Percentiles rank a stretch among this genome's conserved stretches.
Conservation (phyloP, 1,140 invertebrate genomes). For the Rhynchophorus ferrugineus region DNA sequence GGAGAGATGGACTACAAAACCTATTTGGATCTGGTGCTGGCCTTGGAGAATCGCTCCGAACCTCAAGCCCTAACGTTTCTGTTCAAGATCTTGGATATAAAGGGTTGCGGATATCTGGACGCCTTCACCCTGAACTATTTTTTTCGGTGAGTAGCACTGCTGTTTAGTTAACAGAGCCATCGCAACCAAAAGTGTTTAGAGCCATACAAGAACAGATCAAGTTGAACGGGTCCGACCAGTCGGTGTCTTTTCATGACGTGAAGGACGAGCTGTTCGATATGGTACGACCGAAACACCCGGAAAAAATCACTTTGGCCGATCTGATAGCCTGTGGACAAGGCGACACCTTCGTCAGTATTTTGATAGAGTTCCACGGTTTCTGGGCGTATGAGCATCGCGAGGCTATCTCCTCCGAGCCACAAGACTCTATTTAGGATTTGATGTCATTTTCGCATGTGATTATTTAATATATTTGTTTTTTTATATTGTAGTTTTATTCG, state of each 20-base stretch:
- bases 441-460: background rate
- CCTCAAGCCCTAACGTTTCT: constrained; percentile 87
- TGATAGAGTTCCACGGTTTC: constrained; percentile 94
- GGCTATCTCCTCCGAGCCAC: constrained; percentile 54
- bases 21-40: constrained; percentile 90
- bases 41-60: constrained; percentile 86
- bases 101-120: constrained; percentile 80
- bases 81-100: constrained; percentile 87
- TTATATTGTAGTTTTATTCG: too few species aligned
- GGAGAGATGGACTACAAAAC: constrained; percentile 98
- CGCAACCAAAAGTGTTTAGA: constrained; percentile 49
- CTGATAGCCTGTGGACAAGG: constrained; percentile 75
- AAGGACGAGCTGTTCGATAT: constrained; percentile 98
- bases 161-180: background rate
- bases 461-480: background rate
- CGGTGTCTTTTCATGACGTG: constrained; percentile 86
- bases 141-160: constrained; percentile 51
- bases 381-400: constrained; percentile 94
- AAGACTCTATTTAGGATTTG: constrained; percentile 6
- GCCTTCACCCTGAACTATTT: constrained; percentile 90
- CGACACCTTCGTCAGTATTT: constrained; percentile 86
- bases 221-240: constrained; percentile 74
- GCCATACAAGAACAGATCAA: constrained; percentile 87
- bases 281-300: constrained; percentile 81
- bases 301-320: constrained; percentile 82